A percentile compares a stretch with the other conserved stretches of the same genome.
Evolutionary conservation across 1,140 invertebrate species (phyloP).

Genomic region (Drosophila ironensis): DNA sequence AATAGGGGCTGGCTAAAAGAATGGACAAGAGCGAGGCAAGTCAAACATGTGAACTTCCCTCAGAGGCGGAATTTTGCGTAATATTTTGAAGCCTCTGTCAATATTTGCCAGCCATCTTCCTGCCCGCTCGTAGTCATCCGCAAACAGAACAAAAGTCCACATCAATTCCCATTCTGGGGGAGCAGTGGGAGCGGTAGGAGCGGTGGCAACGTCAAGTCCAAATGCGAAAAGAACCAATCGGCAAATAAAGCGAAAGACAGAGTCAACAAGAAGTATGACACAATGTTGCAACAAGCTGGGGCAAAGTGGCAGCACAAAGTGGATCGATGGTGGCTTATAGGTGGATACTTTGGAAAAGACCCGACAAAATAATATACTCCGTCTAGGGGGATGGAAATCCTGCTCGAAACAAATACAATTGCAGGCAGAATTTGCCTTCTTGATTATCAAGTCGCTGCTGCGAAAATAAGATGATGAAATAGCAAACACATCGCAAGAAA

Average conservation of each 20-base stretch:
- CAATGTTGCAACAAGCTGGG: conserved; percentile 57
- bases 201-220: conserved; percentile 22
- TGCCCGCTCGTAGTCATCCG: conserved; percentile 13
- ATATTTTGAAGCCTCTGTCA: conserved; percentile 79
- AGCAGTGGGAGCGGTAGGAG: neutral
- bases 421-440: conserved; percentile 22
- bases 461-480: conserved; percentile 35
- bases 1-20: conserved; percentile 7
- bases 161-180: conserved; percentile 1
- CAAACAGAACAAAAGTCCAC: conserved; percentile 44
- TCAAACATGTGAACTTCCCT: conserved; percentile 26
- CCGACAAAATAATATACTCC: neutral
- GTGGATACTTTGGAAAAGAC: neutral
- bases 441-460: conserved; percentile 14
- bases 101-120: conserved; percentile 64
- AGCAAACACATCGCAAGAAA: conserved; percentile 18
- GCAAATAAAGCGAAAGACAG: conserved; percentile 63
- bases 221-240: conserved; percentile 54
- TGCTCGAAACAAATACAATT: neutral
- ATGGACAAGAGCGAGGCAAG: conserved; percentile 5
- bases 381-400: neutral
- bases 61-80: conserved; percentile 59
- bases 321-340: neutral
- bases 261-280: conserved; percentile 77
- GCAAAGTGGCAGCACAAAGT: neutral